phyloP scores from a whole-genome alignment of 2,797 vertebrate species.

The Cyclopterus lumpus region DNA sequence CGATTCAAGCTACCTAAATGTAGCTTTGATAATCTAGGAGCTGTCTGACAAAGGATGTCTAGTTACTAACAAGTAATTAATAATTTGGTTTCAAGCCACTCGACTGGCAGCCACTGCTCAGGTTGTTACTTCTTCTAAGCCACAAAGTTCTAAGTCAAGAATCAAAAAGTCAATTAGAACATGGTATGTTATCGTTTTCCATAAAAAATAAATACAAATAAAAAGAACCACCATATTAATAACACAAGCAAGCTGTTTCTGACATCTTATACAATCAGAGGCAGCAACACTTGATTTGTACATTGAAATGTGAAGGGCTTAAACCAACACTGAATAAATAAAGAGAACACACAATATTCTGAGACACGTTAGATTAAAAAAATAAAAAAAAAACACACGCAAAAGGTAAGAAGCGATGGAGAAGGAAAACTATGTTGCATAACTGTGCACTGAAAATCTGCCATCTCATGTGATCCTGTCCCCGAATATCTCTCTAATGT shows the following conservation, averaged over 20 bases:
- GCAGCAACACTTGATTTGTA: constrained; percentile 15
- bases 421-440: constrained; percentile 79
- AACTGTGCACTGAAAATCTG: constrained; percentile 82
- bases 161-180: constrained; percentile 13
- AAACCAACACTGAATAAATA: constrained; percentile 42
- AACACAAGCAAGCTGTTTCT: constrained; percentile 14
- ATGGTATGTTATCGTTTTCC: constrained; percentile 1
- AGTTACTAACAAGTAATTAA: constrained; percentile 39
- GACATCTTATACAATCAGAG: constrained; percentile 26
- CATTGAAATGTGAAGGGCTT: constrained; percentile 15
- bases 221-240: background rate
- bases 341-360: constrained; percentile 66
- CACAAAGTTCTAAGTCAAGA: background rate
- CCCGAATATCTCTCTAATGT: background rate
- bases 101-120: constrained; percentile 45
- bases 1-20: constrained; percentile 33
- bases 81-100: constrained; percentile 68
- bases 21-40: constrained; percentile 79
- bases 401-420: constrained; percentile 80
- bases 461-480: constrained; percentile 21
- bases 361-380: constrained; percentile 46
- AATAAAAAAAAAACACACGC: constrained; percentile 54
- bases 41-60: constrained; percentile 95
- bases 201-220: background rate
- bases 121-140: constrained; percentile 7